phyloP scores from a whole-genome alignment of 2,888 invertebrate species.

The Temnothorax ravouxi region DNA sequence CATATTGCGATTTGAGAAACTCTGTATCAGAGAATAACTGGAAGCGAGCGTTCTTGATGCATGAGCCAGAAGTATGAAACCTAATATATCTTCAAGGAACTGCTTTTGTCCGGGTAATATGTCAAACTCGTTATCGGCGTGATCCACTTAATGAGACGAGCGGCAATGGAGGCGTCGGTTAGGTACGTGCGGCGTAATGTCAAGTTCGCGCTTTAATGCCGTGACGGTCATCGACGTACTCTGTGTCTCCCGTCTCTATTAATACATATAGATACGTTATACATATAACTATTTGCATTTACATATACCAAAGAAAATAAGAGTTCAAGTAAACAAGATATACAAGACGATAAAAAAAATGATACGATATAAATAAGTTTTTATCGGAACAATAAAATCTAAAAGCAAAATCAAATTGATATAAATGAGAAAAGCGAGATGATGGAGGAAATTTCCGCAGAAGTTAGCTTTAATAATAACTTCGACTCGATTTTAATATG shows the following conservation, averaged over 20 bases:
- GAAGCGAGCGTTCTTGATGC: neutral
- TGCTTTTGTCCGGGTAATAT: conserved; percentile 23
- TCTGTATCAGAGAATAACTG: neutral
- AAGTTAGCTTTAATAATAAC: conserved; percentile 14
- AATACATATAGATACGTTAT: neutral
- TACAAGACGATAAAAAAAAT: neutral
- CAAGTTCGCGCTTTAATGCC: conserved; percentile 42
- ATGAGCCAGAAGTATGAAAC: conserved; percentile 31
- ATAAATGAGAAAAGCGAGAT: neutral
- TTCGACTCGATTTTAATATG: conserved; percentile 25
- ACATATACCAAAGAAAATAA: neutral
- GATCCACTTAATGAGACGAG: conserved; percentile 37
- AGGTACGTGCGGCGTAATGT: conserved; percentile 19
- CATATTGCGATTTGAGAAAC: conserved; percentile 1
- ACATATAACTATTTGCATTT: neutral
- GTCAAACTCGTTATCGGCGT: conserved; percentile 33
- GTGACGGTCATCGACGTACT: neutral
- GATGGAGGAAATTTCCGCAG: neutral
- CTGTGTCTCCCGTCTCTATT: neutral
- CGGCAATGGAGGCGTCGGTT: conserved; percentile 1
- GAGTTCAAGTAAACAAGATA: neutral
- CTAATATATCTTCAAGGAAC: conserved; percentile 37
- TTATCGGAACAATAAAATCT: neutral
- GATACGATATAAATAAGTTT: neutral
- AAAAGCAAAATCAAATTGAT: neutral